These are phyloP conservation scores for Marronus borbonicus DNA, from an alignment of 2,888 invertebrate species.

Conservation along the genomic window DNA sequence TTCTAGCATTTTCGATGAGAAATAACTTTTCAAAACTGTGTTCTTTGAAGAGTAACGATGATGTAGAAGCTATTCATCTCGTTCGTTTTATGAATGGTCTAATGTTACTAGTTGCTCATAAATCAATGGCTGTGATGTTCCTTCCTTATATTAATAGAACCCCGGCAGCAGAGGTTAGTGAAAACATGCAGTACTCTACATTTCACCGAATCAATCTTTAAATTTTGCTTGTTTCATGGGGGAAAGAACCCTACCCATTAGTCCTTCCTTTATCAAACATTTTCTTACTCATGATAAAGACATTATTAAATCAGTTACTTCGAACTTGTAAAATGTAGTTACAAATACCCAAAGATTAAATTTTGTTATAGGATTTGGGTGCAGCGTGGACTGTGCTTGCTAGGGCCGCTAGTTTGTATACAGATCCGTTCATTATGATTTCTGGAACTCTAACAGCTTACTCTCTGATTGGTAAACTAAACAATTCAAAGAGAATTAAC, in stretches of 20 bases:
- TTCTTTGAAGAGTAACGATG: constrained; percentile 72
- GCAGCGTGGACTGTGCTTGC: constrained; percentile 79
- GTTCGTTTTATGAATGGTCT: constrained; percentile 78
- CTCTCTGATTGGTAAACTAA: constrained; percentile 75
- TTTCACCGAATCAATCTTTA: too few species aligned
- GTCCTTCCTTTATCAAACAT: too few species aligned
- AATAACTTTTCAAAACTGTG: constrained; percentile 75
- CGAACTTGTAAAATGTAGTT: too few species aligned
- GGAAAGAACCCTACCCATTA: too few species aligned
- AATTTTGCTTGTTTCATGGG: too few species aligned
- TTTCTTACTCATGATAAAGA: too few species aligned
- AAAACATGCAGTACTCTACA: neutral
- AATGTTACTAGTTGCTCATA: constrained; percentile 78
- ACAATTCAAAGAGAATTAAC: constrained; percentile 73
- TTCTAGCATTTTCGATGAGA: constrained; percentile 76
- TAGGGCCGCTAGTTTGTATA: constrained; percentile 80
- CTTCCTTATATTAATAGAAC: constrained; percentile 79
- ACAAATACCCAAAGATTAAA: too few species aligned
- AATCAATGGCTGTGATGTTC: constrained; percentile 81
- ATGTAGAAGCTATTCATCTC: constrained; percentile 78
- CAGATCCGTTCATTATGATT: constrained; percentile 81
- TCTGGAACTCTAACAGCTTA: constrained; percentile 79
- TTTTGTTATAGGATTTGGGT: constrained; percentile 71
- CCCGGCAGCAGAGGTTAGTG: constrained; percentile 76
- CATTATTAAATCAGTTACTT: too few species aligned